phyloP scores from a whole-genome alignment of 1,140 invertebrate genomes.

The Campoletis sonorensis region DNA sequence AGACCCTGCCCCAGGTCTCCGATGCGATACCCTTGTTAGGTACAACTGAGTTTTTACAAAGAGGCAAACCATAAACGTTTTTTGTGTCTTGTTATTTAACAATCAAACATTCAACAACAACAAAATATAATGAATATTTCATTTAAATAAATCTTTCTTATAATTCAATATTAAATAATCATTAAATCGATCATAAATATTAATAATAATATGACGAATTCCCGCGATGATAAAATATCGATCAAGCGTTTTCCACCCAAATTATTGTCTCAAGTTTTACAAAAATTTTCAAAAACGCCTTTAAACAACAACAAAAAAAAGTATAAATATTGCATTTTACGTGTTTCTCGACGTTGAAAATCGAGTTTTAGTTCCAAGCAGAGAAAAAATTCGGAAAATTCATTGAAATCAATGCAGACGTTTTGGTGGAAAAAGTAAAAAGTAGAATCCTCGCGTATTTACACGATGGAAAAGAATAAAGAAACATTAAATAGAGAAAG shows the following conservation, averaged over 20 bases:
- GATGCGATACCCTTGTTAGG: constrained; percentile 96
- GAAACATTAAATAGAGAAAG: background rate
- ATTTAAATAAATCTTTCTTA: background rate
- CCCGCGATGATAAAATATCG: background rate
- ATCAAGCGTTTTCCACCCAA: background rate
- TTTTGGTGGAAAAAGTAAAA: background rate
- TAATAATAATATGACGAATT: background rate
- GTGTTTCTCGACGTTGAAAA: background rate
- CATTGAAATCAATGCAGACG: background rate
- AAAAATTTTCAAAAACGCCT: no score
- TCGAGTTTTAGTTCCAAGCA: background rate
- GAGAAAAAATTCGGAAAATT: background rate
- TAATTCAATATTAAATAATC: background rate
- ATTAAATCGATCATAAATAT: background rate
- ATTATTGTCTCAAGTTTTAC: no score
- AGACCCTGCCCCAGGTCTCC: constrained; percentile 96
- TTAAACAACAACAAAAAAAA: background rate
- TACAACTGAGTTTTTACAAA: constrained; percentile 77
- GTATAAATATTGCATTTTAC: background rate
- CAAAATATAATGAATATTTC: background rate
- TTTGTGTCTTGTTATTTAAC: constrained; percentile 14
- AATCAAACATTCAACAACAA: background rate
- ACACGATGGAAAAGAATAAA: background rate
- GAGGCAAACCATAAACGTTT: constrained; percentile 40
- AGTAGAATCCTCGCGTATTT: background rate